Base-by-base conservation (phyloP, 2,797 vertebrate genomes). In the Phataginus tricuspis region DNA sequence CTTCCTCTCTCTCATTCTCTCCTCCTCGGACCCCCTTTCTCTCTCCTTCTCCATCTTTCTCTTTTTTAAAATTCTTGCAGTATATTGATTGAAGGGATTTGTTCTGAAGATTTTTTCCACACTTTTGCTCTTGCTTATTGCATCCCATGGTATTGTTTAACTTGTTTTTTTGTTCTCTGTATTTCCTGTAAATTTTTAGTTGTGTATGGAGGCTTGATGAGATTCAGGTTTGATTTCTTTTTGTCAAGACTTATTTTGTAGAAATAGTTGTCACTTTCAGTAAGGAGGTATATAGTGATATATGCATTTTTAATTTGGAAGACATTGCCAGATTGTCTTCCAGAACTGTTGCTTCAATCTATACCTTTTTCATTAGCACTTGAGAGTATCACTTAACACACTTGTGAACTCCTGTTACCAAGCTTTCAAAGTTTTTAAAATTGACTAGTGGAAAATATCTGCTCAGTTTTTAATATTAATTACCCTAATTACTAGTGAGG, bases 181-280 rank as follows among this genome's bases (percentile, higher is more conserved):
- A 64, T 72, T 89, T 89, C 53, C 64, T 80, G 13, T 84, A 59
- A 14, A 59, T 61, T 91, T 88, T 87, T 27, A 77, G n/a, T 77
- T 69, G 34, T 29, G 12, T 27, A 1, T 82, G 64, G 51, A 51
- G 14, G 59, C 74, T 86, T 90, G 59, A 42, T 82, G 75, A 82
- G 31, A 71, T 77, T 91, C 75, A 87, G 61, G 29, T 69, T 86
- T 75, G 68, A 86, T 86, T 91, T 87, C 83, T 74, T 80, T 71
- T 59, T 74, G 37, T 86, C 42, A 82, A 75, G 68, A 86, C 14
- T n/a, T 82, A 18, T 42, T 69, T 77, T 72, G 39, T 64, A 53
- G 42, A 69, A 61, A 55, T 18, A 77, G 42, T 90, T 79, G 34
- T 51, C 51, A 68, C 61, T 51, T 90, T 86, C 31, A 80, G 14